Evolutionary conservation across 1,140 invertebrate genomes (phyloP).

Genomic region (Anastrepha ludens): DNA sequence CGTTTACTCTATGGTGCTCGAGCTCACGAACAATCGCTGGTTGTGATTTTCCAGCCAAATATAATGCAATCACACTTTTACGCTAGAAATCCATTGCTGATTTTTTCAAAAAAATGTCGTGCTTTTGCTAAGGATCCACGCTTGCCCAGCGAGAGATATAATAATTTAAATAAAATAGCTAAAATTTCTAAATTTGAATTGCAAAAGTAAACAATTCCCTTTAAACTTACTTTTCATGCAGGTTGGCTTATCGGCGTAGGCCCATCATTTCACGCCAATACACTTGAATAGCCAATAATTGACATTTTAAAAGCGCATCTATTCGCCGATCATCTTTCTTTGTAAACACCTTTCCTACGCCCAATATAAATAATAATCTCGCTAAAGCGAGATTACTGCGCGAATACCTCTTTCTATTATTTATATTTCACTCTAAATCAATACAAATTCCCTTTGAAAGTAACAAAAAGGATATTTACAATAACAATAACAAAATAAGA

Average conservation of each 20-base stretch:
- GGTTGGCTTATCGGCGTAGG: background rate
- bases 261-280: slow-evolving; percentile 20
- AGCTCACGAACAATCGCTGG: no score
- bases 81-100: no score
- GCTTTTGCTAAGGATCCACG: no score
- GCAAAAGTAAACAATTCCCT: no score
- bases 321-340: background rate
- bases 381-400: background rate
- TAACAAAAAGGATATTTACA: background rate
- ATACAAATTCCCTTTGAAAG: background rate
- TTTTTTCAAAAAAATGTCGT: no score
- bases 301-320: slow-evolving; percentile 12
- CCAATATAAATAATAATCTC: background rate
- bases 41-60: no score
- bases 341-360: background rate
- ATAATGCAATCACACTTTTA: no score
- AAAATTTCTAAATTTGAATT: no score
- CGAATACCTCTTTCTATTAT: background rate
- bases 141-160: no score
- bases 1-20: no score
- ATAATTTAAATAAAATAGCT: no score
- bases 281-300: slow-evolving; percentile 13
- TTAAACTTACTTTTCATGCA: no score
- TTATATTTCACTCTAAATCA: background rate
- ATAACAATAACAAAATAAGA: background rate